Evolutionary conservation across 92 coral and sea anemone species (phyloP).

Genomic region (Isaurus tuberculatus): DNA sequence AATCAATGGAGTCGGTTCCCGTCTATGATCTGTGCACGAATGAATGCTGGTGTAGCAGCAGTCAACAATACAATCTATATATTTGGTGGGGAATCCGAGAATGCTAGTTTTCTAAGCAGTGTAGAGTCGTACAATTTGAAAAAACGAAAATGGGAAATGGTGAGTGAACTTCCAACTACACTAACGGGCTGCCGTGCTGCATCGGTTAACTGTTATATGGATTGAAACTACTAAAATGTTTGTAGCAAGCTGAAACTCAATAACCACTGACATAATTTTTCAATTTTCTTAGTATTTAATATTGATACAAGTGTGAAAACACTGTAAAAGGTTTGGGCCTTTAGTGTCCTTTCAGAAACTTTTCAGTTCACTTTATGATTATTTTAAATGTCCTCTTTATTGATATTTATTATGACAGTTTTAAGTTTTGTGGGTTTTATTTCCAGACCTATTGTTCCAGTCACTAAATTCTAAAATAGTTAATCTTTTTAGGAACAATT

Average conservation of each 20-base stretch:
- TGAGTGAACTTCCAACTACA: slow-evolving; percentile 45
- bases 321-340: too few species aligned
- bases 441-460: too few species aligned
- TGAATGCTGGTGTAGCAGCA: slow-evolving; percentile 60
- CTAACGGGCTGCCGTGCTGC: slow-evolving; percentile 52
- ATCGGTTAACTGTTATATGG: neutral
- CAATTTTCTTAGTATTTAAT: too few species aligned
- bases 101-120: slow-evolving; percentile 46
- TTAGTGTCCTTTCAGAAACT: too few species aligned
- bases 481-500: neutral
- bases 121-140: slow-evolving; percentile 48
- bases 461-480: too few species aligned
- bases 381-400: too few species aligned
- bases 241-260: too few species aligned
- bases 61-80: slow-evolving; percentile 44
- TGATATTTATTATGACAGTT: neutral
- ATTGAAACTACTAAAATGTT: too few species aligned
- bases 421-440: neutral
- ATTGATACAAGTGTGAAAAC: neutral
- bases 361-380: neutral
- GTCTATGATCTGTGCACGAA: slow-evolving; percentile 52
- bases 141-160: slow-evolving; percentile 42
- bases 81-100: slow-evolving; percentile 66
- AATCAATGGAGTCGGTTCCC: slow-evolving; percentile 54
- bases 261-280: too few species aligned